These are phyloP conservation scores for Liasis olivaceus DNA, from an alignment of 2,797 vertebrate species.

Conservation along the genomic window DNA sequence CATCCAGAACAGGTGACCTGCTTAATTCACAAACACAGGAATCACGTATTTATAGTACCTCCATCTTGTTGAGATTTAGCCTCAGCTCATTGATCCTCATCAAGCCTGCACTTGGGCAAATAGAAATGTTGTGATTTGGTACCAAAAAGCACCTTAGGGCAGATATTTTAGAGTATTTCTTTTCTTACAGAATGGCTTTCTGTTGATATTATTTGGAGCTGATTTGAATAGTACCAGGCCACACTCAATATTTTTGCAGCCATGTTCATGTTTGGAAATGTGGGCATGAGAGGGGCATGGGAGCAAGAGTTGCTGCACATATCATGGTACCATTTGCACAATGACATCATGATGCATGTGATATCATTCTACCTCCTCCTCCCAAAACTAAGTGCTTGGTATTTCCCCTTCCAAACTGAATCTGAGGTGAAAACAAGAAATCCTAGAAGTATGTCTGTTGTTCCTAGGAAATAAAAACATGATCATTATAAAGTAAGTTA, in stretches of 20 bases:
- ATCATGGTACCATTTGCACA: not conserved
- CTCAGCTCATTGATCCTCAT: not conserved
- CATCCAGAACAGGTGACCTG: not conserved
- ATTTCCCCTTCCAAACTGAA: not conserved
- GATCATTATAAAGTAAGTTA: not conserved
- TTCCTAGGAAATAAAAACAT: not conserved
- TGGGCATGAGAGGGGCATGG: not conserved
- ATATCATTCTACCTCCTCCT: not conserved
- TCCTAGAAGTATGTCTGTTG: not conserved
- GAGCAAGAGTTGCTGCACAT: not conserved
- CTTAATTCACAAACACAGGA: not conserved
- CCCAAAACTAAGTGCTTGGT: not conserved
- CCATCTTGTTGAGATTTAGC: not conserved
- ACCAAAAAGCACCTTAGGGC: not conserved
- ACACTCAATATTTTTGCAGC: not conserved
- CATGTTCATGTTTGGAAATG: not conserved
- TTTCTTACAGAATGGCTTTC: not conserved
- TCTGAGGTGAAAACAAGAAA: not conserved
- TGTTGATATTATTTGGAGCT: not conserved
- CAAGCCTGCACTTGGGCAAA: not conserved
- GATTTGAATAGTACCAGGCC: not conserved
- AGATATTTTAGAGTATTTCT: not conserved
- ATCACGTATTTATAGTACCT: not conserved
- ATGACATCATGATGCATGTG: not conserved
- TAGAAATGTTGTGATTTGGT: not conserved